These are phyloP conservation scores for Hedya salicella DNA, from an alignment of 2,888 invertebrate species.

Conservation along the genomic window DNA sequence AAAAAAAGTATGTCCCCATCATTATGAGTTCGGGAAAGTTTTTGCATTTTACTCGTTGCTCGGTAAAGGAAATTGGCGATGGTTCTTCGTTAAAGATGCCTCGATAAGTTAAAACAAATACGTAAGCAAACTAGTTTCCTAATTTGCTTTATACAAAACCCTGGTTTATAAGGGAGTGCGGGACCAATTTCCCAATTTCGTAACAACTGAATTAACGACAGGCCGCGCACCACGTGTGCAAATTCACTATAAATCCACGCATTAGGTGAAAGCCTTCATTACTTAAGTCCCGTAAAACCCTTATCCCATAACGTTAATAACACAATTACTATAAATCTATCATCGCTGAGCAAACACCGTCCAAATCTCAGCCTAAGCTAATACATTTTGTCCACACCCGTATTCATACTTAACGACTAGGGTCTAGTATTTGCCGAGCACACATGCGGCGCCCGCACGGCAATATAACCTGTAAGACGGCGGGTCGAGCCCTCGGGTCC, in stretches of 20 bases:
- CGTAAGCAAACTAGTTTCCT: constrained; percentile 3
- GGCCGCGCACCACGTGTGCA: constrained; percentile 72
- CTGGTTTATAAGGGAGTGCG: constrained; percentile 11
- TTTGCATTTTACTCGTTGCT: constrained; percentile 77
- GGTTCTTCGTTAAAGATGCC: constrained; percentile 19
- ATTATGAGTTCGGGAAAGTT: constrained; percentile 76
- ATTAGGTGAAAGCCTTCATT: constrained; percentile 83
- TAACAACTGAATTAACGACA: constrained; percentile 63
- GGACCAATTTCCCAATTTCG: constrained; percentile 34
- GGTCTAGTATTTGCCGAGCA: constrained; percentile 83
- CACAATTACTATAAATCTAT: constrained; percentile 86
- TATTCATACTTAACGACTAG: constrained; percentile 84
- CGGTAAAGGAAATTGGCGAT: constrained; percentile 42
- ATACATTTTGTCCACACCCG: constrained; percentile 85
- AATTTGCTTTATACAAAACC: constrained; percentile 7
- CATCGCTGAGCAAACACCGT: constrained; percentile 83
- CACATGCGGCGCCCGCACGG: constrained; percentile 83
- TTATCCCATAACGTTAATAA: constrained; percentile 85
- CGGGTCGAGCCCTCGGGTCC: constrained; percentile 78
- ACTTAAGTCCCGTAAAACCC: constrained; percentile 84
- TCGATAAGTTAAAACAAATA: constrained; percentile 9
- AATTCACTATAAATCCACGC: constrained; percentile 79
- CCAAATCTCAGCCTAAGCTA: constrained; percentile 85
- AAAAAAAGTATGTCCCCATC: constrained; percentile 79
- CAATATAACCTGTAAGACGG: constrained; percentile 83